These are phyloP conservation scores for Blastomussa wellsi DNA, from an alignment of 92 coral and sea anemone genomes.

Conservation along the genomic window DNA sequence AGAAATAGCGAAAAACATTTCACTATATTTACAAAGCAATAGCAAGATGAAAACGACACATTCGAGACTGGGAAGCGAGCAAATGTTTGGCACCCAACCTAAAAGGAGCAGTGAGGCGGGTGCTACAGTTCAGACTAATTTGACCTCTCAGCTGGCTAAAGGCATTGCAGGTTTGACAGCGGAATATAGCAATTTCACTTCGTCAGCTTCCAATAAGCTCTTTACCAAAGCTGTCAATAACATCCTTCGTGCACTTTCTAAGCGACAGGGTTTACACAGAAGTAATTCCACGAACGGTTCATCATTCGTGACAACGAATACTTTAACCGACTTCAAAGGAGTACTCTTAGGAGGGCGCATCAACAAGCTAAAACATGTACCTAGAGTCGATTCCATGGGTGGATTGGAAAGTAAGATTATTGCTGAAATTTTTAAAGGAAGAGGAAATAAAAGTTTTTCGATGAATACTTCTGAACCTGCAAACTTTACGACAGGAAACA, in stretches of 20 bases:
- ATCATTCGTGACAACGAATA: slow-evolving; percentile 10
- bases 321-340: slow-evolving; percentile 30
- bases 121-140: background rate
- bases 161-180: background rate
- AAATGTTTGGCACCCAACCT: background rate
- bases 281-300: slow-evolving; percentile 16
- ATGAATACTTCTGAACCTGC: background rate
- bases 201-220: background rate
- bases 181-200: background rate
- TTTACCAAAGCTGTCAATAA: slow-evolving; percentile 28
- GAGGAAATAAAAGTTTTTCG: background rate
- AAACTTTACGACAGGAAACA: background rate
- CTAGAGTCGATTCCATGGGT: background rate
- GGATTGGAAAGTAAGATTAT: slow-evolving; percentile 7
- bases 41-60: background rate
- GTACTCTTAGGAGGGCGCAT: slow-evolving; percentile 38
- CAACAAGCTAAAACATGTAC: slow-evolving; percentile 11
- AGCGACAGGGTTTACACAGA: slow-evolving; percentile 26
- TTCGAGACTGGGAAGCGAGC: background rate
- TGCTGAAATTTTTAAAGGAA: slow-evolving; percentile 3
- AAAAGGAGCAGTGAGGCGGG: background rate
- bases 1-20: slow-evolving; percentile 38
- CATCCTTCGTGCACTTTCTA: slow-evolving; percentile 11
- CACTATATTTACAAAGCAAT: slow-evolving; percentile 15
- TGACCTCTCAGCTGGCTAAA: background rate